Base-by-base conservation (phyloP, 53 echinoderm and acorn worm genomes). In the Holothuria scabra region DNA sequence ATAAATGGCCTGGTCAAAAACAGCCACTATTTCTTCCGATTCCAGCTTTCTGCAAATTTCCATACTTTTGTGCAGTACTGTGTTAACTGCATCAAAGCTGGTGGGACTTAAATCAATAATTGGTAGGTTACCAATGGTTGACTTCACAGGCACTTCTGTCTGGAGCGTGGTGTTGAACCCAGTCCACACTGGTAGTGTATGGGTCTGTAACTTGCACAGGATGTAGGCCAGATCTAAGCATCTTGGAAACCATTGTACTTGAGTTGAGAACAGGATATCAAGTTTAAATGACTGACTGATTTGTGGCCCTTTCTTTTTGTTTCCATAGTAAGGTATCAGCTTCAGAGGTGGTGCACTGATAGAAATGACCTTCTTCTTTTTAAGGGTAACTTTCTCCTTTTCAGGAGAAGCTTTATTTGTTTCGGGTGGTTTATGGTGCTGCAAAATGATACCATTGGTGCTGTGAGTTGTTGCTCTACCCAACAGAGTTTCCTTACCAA, bases 1-100 rank as follows among this genome's bases (percentile, higher is more conserved):
- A 74, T 88, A 91, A 10, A 91, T 87, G 41, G 91, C 87, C 44
- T 87, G 87, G 63, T 91, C 91, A 78, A 91, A 87, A 80, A 91
- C 91, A 52, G 83, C 59, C 22, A 84, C 90, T 29, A 86, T 8
- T 44, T 59, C 28, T 31, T 90, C 84, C 33, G 59, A 79, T 24
- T 64, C 44, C 22, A 90, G 84, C 19, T 12, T 55, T 30, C 86
- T 72, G 12, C 86, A 86, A 20, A 86, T 79, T 20, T 74, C 44
- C 28, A 90, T 2, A 32, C 67, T 83, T 48, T 25, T 23, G 13
- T 62, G 28, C n/a, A 90, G 75, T 28, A 90, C 28, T 56, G 90
- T 90, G 55, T 86, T 52, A 2, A 86, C 67, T 44, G 86, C 86
- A 35, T 55, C 56, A 14, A 78, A 60, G 11, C 87, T 87, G 57